Conservation (phyloP, 2,113 vertebrate genomes). For the Nyctereutes procyonoides region DNA sequence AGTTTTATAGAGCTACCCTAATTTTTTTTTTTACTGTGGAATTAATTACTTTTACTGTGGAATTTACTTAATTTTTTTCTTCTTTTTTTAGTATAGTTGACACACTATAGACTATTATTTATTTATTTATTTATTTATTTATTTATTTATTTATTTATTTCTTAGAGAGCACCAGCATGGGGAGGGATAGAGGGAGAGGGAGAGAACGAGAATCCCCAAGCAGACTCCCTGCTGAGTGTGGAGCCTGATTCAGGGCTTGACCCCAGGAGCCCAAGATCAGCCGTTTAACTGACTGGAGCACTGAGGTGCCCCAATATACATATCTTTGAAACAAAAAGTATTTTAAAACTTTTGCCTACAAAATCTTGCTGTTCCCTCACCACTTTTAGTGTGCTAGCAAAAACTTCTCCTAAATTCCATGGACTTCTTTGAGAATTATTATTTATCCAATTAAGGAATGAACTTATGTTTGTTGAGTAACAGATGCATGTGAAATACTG, state of each 20-base stretch:
- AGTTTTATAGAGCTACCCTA: constrained; percentile 1
- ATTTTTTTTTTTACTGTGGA: neutral
- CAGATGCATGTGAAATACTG: neutral
- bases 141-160: too few relatives aligned
- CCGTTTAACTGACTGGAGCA: neutral
- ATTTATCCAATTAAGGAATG: neutral
- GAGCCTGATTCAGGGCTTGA: neutral
- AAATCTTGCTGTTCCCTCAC: neutral
- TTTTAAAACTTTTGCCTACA: constrained; percentile 40
- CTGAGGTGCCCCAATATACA: neutral
- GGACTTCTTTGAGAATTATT: constrained; percentile 47
- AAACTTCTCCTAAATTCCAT: constrained; percentile 8
- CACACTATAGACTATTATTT: neutral
- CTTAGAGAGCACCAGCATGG: neutral
- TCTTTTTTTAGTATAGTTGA: neutral
- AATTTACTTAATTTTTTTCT: neutral
- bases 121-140: too few relatives aligned
- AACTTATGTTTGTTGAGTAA: neutral
- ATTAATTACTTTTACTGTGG: neutral
- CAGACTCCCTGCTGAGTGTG: neutral
- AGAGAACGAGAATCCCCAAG: neutral
- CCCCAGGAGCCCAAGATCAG: neutral
- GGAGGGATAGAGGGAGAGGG: neutral
- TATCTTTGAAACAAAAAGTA: constrained; percentile 40
- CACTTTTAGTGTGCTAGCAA: neutral